These are phyloP conservation scores for Antennarius striatus DNA, from an alignment of 2,113 vertebrate genomes.

Conservation along the genomic window DNA sequence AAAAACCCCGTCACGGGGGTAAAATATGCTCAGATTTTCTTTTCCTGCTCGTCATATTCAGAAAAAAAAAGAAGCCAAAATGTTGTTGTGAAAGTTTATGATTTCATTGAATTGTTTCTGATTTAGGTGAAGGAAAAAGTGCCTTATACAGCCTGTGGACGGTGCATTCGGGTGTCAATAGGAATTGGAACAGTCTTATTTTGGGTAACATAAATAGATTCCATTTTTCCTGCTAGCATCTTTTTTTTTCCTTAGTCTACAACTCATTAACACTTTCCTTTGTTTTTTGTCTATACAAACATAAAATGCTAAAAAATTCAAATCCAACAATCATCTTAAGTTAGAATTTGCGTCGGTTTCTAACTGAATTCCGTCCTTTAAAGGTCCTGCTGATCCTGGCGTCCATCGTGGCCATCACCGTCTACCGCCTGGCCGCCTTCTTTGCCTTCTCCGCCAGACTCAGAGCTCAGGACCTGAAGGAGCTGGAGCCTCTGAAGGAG, in stretches of 20 bases:
- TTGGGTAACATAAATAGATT: slow-evolving; percentile 83
- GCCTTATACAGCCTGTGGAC: slow-evolving; percentile 87
- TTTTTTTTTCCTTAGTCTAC: too few species aligned
- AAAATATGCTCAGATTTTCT: slow-evolving; percentile 9
- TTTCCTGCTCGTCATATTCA: not conserved
- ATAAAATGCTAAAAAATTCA: too few species aligned
- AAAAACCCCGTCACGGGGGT: slow-evolving; percentile 79
- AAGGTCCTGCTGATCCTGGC: slow-evolving; percentile 90
- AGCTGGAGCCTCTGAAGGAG: slow-evolving; percentile 84
- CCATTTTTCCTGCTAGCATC: too few species aligned
- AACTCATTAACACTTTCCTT: too few species aligned
- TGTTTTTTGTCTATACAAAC: too few species aligned
- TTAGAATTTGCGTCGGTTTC: too few species aligned
- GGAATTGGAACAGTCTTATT: slow-evolving; percentile 92
- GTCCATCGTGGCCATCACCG: slow-evolving; percentile 90
- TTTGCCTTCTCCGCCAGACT: slow-evolving; percentile 84
- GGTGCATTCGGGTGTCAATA: slow-evolving; percentile 86
- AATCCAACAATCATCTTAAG: too few species aligned
- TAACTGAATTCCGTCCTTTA: not conserved
- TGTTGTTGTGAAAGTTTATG: not conserved
- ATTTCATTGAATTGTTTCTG: slow-evolving; percentile 4
- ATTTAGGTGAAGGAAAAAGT: slow-evolving; percentile 86
- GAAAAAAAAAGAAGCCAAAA: too few species aligned
- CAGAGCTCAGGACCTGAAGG: slow-evolving; percentile 70
- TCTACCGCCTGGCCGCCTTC: slow-evolving; percentile 91